Evolutionary conservation across 2,888 invertebrate species (phyloP).

Genomic region (Electrophaes corylata): DNA sequence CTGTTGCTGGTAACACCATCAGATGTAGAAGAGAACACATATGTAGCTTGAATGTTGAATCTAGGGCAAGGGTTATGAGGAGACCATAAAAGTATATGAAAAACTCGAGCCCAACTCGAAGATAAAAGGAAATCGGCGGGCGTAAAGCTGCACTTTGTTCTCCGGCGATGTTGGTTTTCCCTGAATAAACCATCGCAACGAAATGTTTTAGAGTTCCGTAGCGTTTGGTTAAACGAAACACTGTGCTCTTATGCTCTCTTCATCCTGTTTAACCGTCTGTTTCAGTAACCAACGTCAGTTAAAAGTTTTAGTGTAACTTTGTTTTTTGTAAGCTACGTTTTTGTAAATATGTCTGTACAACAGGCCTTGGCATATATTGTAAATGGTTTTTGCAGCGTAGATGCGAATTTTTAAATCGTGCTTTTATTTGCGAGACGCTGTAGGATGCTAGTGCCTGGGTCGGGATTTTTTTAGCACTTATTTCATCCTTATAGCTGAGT

Average conservation of each 20-base stretch:
- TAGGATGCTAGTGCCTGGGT: too few relatives aligned
- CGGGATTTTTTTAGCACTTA: too few relatives aligned
- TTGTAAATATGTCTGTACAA: too few relatives aligned
- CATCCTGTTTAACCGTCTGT: neutral
- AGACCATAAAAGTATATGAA: slow-evolving; percentile 33
- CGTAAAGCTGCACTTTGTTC: slow-evolving; percentile 29
- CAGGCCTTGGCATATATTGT: too few relatives aligned
- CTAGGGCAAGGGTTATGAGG: slow-evolving; percentile 35
- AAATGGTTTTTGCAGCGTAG: too few relatives aligned
- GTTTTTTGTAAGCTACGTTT: too few relatives aligned
- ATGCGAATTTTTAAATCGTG: too few relatives aligned
- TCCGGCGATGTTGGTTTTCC: slow-evolving; percentile 15
- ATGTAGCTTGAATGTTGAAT: slow-evolving; percentile 16
- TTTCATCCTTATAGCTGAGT: too few relatives aligned
- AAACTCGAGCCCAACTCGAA: slow-evolving; percentile 25
- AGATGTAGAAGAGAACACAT: neutral
- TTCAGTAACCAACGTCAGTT: neutral
- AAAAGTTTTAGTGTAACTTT: neutral
- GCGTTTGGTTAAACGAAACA: neutral
- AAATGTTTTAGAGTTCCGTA: slow-evolving; percentile 7
- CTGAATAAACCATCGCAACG: slow-evolving; percentile 25
- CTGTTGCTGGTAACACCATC: neutral
- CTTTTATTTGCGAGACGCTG: too few relatives aligned
- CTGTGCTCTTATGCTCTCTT: too few relatives aligned
- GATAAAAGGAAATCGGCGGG: slow-evolving; percentile 27